phyloP scores from a whole-genome alignment of 92 coral and sea anemone species.

The Epizoanthus ramosus region DNA sequence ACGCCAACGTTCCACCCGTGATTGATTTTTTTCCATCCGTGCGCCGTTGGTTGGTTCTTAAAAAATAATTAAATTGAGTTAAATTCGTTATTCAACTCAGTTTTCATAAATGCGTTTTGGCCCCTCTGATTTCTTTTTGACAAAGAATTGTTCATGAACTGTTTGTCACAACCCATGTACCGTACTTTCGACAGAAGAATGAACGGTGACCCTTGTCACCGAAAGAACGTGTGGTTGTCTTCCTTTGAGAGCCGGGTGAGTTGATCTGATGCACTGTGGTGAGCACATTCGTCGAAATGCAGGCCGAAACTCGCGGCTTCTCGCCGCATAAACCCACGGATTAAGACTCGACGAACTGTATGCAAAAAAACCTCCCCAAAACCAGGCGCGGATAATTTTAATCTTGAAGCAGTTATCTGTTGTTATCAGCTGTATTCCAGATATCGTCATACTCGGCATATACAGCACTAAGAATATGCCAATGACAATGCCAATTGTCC shows the following conservation, averaged over 20 bases:
- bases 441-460: slow-evolving; percentile 71
- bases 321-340: slow-evolving; percentile 80
- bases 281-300: slow-evolving; percentile 57
- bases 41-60: too few relatives aligned
- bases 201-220: background rate
- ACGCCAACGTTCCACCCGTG: too few relatives aligned
- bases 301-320: slow-evolving; percentile 59
- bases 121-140: too few relatives aligned
- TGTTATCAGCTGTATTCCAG: slow-evolving; percentile 68
- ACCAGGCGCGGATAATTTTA: slow-evolving; percentile 69
- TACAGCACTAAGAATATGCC: slow-evolving; percentile 67
- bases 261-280: background rate
- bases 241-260: background rate
- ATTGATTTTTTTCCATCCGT: too few relatives aligned
- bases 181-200: background rate
- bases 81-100: too few relatives aligned
- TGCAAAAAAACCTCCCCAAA: slow-evolving; percentile 76
- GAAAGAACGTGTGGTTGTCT: background rate
- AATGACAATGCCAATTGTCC: slow-evolving; percentile 70
- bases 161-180: background rate
- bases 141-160: too few relatives aligned
- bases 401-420: slow-evolving; percentile 63
- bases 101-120: too few relatives aligned
- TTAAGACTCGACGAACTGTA: slow-evolving; percentile 73
- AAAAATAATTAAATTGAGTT: too few relatives aligned